Evolutionary conservation across 2,888 invertebrate genomes (phyloP), one percentile per base, ranked within the genome.

Genomic region (Drosophila greeni): DNA sequence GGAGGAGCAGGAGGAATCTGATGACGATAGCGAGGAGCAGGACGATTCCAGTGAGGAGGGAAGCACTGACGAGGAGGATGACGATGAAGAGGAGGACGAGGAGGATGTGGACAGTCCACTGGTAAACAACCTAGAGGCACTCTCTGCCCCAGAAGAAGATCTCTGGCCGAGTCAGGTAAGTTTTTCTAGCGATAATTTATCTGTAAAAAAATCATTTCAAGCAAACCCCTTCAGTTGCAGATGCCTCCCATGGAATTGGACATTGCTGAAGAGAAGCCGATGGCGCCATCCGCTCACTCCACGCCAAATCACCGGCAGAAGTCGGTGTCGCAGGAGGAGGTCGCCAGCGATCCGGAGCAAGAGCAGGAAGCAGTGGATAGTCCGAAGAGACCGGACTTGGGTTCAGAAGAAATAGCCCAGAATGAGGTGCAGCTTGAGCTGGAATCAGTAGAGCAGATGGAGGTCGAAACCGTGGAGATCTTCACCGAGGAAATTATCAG

Each of bases 231-330:
- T 9, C 5, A n/a, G 4, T 51, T 56, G 14, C 39, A 68, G 68
- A 56, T 57, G 26, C 29, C 33, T 33, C 24, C 43, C 20, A 43
- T 53, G 42, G 62, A 48, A 12, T 16, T 57, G 14, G 33, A 61
- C 5, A 16, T 18, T 6, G 24, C 37, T 11, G 39, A 40, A 2
- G 43, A 40, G 8, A 39, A 52, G 40, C 20, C 40, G 2, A 34
- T 59, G 20, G 42, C 34, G 31, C 69, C 69, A 14, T 48, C 57
- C 6, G 69, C 68, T 9, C 69, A 70, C 36, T 70, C 69, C 9
- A 70, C 69, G 18, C 69, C 69, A 12, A 70, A 70, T 47, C 48
- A 64, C 26, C 48, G 36, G 9, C 43, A 29, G 14, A 52, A 42
- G 33, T 16, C 23, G 8, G 33, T 23, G n/a, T 18, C 16, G 18